These are phyloP conservation scores for Zeus faber DNA, from an alignment of 2,113 vertebrate genomes.

Conservation along the genomic window DNA sequence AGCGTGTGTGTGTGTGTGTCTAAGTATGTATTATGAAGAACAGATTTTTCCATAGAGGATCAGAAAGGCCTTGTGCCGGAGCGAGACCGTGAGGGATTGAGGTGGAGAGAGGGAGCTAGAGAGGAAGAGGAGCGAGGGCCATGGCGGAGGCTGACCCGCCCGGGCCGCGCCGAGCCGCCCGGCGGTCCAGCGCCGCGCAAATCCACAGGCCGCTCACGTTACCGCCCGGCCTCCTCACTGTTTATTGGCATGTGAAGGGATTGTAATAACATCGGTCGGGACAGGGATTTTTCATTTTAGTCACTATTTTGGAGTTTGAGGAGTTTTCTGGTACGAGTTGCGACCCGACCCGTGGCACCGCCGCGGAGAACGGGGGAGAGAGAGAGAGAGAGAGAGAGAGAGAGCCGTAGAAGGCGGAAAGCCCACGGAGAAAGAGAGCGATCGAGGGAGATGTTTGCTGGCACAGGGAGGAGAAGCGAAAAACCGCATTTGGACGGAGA, in stretches of 20 bases:
- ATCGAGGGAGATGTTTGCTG: conserved; percentile 54
- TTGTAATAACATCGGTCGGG: conserved; percentile 69
- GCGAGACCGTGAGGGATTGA: conserved; percentile 30
- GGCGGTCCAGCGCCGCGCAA: conserved; percentile 41
- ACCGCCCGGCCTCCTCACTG: conserved; percentile 70
- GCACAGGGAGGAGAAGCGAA: conserved; percentile 37
- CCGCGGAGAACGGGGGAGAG: conserved; percentile 13
- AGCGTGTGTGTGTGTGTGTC: neutral
- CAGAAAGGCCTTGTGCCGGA: conserved; percentile 87
- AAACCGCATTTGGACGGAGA: conserved; percentile 63
- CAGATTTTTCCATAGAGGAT: conserved; percentile 97
- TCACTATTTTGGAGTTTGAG: conserved; percentile 37
- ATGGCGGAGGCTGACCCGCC: neutral
- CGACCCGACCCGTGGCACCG: conserved; percentile 46
- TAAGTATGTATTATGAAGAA: conserved; percentile 82
- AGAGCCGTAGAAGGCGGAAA: conserved; percentile 20
- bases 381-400: neutral
- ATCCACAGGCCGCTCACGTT: conserved; percentile 69
- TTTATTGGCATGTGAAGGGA: conserved; percentile 72
- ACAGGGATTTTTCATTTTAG: conserved; percentile 65
- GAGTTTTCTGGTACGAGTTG: conserved; percentile 25
- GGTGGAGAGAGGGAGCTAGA: neutral
- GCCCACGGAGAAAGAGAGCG: conserved; percentile 28
- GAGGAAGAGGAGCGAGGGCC: conserved; percentile 53
- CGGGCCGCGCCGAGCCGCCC: conserved; percentile 30